phyloP scores from a whole-genome alignment of 2,113 vertebrate genomes.

The Procavia capensis region DNA sequence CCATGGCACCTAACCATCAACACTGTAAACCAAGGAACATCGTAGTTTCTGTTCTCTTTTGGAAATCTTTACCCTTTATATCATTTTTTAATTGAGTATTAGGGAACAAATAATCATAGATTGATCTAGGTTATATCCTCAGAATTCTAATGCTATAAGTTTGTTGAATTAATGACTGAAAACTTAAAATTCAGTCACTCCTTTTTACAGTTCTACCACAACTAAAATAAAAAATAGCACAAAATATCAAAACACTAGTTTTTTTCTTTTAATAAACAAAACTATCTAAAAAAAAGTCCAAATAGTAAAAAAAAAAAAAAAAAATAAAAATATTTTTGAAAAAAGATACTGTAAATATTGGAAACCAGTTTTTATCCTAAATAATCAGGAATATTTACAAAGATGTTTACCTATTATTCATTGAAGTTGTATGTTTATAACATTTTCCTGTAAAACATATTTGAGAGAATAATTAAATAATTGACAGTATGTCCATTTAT shows the following conservation, averaged over 20 bases:
- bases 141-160: neutral
- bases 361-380: neutral
- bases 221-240: neutral
- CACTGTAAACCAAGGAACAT: neutral
- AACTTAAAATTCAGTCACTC: neutral
- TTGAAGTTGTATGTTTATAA: neutral
- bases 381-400: neutral
- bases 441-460: neutral
- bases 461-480: neutral
- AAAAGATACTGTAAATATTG: neutral
- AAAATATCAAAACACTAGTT: neutral
- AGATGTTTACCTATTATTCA: neutral
- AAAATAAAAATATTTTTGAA: neutral
- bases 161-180: neutral
- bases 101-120: neutral
- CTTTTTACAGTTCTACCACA: neutral
- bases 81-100: neutral
- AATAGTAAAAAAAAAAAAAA: neutral
- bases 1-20: too few relatives aligned
- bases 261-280: constrained; percentile 12
- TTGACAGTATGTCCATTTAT: neutral
- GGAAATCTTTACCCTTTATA: neutral
- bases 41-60: neutral
- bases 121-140: neutral
- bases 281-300: neutral